Base-by-base conservation (phyloP, 2,888 invertebrate genomes). In the Anthoptus insignis region DNA sequence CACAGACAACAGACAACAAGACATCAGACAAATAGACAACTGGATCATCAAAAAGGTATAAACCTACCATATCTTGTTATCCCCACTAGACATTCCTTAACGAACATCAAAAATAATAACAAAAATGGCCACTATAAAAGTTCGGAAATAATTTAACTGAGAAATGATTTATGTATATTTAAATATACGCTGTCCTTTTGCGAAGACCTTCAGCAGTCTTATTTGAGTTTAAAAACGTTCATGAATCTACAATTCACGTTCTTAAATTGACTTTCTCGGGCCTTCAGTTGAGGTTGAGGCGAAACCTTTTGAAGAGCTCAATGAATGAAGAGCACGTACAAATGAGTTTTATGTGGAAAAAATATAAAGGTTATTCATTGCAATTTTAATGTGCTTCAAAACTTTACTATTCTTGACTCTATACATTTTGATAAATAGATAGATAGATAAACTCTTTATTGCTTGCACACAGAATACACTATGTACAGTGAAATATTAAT, bases 301-400 rank as follows among this genome's bases (percentile, higher is more conserved):
- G 59, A 86, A 87, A 83, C 84, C 84, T 79, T 84, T 87, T 86
- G 82, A 73, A 75, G 73, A 69, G 71, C 73, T 79, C 77, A 81
- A 81, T 80, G 79, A 85, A 86, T 83, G 74, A 73, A 81, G 80
- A 81, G 72, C 80, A 74, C 64, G 68, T 45, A 22, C 45, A 45
- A 45, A 45, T 45, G 42, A 42, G 42, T 22, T 45, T 45, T 22
- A 45, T 45, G 45, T 3, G 16, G 2, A 54, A 34, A 22, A 37
- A 22, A 54, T 37, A n/a, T n/a, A n/a, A n/a, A n/a, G n/a, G n/a
- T n/a, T n/a, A n/a, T n/a, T n/a, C n/a, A n/a, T n/a, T n/a, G n/a
- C n/a, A n/a, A n/a, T n/a, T n/a, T n/a, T n/a, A n/a, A n/a, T n/a
- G n/a, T n/a, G n/a, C n/a, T n/a, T n/a, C n/a, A n/a, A n/a, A n/a